Evolutionary conservation across 1,140 invertebrate genomes (phyloP), one percentile per base, ranked within the genome.

Genomic region (Hylaeus anthracinus): DNA sequence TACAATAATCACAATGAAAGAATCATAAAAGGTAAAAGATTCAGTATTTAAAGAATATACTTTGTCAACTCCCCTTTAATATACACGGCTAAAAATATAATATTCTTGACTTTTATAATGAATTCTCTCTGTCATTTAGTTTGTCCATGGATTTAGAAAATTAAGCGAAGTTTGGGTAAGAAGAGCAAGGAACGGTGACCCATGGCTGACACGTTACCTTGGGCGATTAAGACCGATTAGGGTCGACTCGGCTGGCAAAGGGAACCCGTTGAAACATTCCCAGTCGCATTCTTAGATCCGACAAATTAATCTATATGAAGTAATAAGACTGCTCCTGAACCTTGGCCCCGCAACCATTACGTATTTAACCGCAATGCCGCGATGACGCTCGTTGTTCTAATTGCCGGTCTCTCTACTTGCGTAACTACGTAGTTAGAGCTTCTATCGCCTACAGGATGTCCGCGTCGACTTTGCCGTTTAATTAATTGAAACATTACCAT

Each of bases 281-380:
- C 2, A 58, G 45, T 56, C 37, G 53, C 63, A 83, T 88, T 83
- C 73, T 75, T 58, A 72, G 56, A 74, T 60, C n/a, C 56, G n/a
- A 77, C 61, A 61, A 84, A 89, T 89, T 88, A 82, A 83, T 60
- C 77, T 26, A 79, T 75, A 79, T 78, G 43, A 84, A 79, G 70
- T 85, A 88, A 82, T 66, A 81, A 86, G 81, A 51, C 58, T 79
- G 71, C 45, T 79, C 79, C 61, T 88, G 82, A 90, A 83, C 89
- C 79, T 82, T 86, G 83, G 61, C 83, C 76, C 76, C 65, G 51
- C 67, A 72, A 51, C 73, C 74, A 88, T 87, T 87, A 84, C 72
- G 78, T 60, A 84, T 73, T 88, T 86, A 88, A 84, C 66, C 58
- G 45, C 51, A 72, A 84, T 80, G 82, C 15, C 78, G 72, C 61